Evolutionary conservation across 2,888 invertebrate genomes (phyloP).

Genomic region (Leptogaster cylindrica): DNA sequence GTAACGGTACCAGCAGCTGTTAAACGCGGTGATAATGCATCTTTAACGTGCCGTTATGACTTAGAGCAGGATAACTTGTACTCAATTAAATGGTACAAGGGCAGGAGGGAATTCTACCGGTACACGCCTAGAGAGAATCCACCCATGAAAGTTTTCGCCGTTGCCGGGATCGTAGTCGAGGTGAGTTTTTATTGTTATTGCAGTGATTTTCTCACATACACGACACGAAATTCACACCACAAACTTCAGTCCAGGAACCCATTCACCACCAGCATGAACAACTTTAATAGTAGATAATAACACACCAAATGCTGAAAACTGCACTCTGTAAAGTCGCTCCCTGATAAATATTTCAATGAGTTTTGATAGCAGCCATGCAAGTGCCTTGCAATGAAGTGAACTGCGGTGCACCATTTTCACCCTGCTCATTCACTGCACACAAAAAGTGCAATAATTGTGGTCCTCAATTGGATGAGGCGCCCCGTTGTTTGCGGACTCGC

Average conservation of each 20-base stretch:
- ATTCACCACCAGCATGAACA: not conserved
- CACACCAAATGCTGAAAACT: constrained; percentile 14
- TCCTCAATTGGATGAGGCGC: constrained; percentile 27
- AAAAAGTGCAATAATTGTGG: constrained; percentile 23
- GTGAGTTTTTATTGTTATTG: constrained; percentile 59
- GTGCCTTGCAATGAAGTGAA: not conserved
- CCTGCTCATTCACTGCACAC: not conserved
- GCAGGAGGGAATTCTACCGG: constrained; percentile 70
- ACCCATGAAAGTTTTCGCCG: constrained; percentile 69
- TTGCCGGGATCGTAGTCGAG: constrained; percentile 68
- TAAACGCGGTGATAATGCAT: constrained; percentile 66
- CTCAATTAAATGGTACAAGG: constrained; percentile 74
- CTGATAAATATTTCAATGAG: constrained; percentile 35
- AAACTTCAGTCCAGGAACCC: not conserved
- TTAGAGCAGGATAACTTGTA: constrained; percentile 71
- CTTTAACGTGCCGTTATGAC: constrained; percentile 69
- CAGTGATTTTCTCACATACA: constrained; percentile 18
- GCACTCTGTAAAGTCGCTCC: not conserved
- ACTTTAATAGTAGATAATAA: constrained; percentile 33
- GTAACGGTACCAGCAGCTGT: constrained; percentile 69
- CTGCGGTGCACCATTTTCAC: constrained; percentile 12
- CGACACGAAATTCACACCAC: constrained; percentile 7
- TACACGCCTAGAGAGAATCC: constrained; percentile 70
- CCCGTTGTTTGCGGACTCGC: constrained; percentile 18
- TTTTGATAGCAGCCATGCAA: constrained; percentile 13